A percentile compares a stretch with the other conserved stretches of the same genome.
phyloP scores from a whole-genome alignment of 2,113 vertebrate genomes.

The Scophthalmus maximus region DNA sequence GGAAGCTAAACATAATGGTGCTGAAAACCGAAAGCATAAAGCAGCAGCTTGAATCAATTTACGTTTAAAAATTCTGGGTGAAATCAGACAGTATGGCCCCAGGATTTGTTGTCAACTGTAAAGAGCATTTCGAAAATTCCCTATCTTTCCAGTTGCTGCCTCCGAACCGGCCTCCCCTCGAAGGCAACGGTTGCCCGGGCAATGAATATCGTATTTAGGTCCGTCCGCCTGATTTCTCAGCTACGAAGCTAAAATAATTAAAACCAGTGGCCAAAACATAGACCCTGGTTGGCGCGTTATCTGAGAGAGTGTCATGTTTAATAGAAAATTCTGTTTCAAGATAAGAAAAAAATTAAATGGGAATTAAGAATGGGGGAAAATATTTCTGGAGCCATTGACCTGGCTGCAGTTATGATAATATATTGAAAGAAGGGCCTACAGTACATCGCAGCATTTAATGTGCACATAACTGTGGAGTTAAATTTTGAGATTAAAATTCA shows the following conservation, averaged over 20 bases:
- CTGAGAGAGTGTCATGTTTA: no score
- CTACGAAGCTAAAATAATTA: no score
- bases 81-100: background rate
- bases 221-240: background rate
- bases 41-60: no score
- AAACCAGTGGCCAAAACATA: background rate
- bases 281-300: no score
- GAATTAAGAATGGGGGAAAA: background rate
- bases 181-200: background rate
- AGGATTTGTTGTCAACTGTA: background rate
- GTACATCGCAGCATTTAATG: conserved; percentile 6
- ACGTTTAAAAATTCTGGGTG: no score
- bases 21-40: no score
- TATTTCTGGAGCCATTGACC: background rate
- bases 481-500: conserved; percentile 19
- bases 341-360: no score
- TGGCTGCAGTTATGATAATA: background rate
- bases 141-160: background rate
- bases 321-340: no score
- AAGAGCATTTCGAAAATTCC: background rate
- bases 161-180: background rate
- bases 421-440: background rate
- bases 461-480: background rate
- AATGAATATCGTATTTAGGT: background rate
- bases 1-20: no score